Evolutionary conservation across 1,140 invertebrate species (phyloP).

Genomic region (Sarcophaga peregrina): DNA sequence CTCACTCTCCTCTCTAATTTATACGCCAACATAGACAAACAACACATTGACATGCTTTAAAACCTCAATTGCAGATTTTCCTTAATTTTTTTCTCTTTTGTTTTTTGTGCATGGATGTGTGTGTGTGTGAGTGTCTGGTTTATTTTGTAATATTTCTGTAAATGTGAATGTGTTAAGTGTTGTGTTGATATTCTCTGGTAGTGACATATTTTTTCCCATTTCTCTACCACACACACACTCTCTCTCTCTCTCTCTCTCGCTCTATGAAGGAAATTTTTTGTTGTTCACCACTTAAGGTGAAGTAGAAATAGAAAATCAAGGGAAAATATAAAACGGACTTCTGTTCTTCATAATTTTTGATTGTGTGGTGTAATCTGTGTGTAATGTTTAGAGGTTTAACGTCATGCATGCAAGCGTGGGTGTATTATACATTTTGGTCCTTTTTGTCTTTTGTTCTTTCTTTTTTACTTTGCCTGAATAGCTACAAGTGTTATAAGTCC

Average conservation of each 20-base stretch:
- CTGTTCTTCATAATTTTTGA: no score
- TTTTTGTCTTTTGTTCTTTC: not conserved
- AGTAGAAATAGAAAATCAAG: no score
- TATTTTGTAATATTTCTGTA: not conserved
- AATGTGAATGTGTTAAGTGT: not conserved
- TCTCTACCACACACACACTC: not conserved
- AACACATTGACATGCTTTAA: no score
- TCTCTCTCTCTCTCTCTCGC: not conserved
- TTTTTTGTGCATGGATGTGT: not conserved
- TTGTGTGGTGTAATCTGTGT: no score
- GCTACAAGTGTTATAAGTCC: slow-evolving; percentile 1
- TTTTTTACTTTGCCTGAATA: not conserved
- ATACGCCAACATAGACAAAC: not conserved
- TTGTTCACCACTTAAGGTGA: no score
- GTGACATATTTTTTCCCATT: slow-evolving; percentile 36
- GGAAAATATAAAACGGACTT: no score
- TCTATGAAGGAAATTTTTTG: no score
- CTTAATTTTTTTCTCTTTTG: not conserved
- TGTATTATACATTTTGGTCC: no score
- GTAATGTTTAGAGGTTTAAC: no score
- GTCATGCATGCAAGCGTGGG: no score
- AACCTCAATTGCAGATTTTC: not conserved
- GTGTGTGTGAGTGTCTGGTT: not conserved
- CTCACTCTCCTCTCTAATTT: not conserved
- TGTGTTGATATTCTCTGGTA: slow-evolving; percentile 24